Base-by-base conservation (phyloP, 2,113 vertebrate species). In the Varanus salvator region DNA sequence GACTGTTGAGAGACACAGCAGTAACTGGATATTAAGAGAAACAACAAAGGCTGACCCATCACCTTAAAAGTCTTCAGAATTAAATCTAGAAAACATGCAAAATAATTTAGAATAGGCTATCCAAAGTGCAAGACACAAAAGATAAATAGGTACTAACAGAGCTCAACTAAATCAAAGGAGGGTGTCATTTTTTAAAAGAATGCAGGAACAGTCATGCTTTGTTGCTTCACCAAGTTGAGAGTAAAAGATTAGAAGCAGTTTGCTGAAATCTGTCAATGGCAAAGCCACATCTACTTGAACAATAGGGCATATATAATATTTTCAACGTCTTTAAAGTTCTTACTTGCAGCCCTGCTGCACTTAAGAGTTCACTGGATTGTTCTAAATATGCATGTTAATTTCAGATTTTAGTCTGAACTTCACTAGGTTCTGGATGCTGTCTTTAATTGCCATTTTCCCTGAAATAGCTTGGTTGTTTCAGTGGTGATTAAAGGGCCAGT, bases 351-450 rank as follows among this genome's bases (percentile, higher is more conserved):
- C 57, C 87, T 90, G 27, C 34, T 48, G 27, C 15, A 74, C 19
- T 64, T 19, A 64, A 64, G 1, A 44, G n/a, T 78, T 90, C 83
- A 68, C 86, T 74, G 82, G 78, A 44, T 48, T 91, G 71, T 83
- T 76, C 89, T 92, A 91, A 85, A 54, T 5, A 82, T 80, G 64
- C 82, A 91, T 92, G 92, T 95, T 91, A 87, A 78, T 78, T 96
- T 95, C 88, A 89, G 88, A 77, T 38, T 89, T 66, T 85, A 89
- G 90, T 87, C 92, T 91, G 85, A 93, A 91, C 94, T 92, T 92
- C 92, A 92, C 89, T 93, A 89, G 94, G 91, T 95, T 85, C 85
- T 91, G 92, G 91, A 89, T 74, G 90, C 87, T 90, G 84, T 77
- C 86, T 86, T 86, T 23, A 38, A 78, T 89, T 90, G 66, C 85